A percentile compares a stretch with the other conserved stretches of the same genome.
Evolutionary conservation across 2,888 invertebrate genomes (phyloP).

Genomic region (Diarsia brunnea): DNA sequence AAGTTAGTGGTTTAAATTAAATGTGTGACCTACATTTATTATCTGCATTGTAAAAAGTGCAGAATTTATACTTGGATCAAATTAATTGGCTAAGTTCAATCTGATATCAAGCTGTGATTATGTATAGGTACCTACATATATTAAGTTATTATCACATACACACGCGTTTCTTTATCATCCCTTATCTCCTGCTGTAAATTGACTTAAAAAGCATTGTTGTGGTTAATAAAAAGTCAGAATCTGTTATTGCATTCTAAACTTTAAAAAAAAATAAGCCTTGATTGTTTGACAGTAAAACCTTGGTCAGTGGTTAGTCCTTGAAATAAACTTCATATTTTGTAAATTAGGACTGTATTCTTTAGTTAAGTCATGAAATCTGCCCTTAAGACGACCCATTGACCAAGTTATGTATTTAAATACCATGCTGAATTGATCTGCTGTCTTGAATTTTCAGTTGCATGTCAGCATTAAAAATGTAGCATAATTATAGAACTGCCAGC

Average conservation of each 20-base stretch:
- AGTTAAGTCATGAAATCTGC: neutral
- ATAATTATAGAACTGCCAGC: neutral
- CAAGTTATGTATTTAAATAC: constrained; percentile 18
- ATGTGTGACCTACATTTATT: constrained; percentile 44
- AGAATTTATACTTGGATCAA: constrained; percentile 10
- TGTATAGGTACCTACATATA: neutral
- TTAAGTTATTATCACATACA: constrained; percentile 18
- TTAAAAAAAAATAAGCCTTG: neutral
- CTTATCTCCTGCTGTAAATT: constrained; percentile 14
- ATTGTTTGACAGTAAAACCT: neutral
- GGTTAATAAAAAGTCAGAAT: too few species aligned
- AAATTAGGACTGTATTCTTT: neutral
- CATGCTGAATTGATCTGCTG: neutral
- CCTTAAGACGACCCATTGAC: too few species aligned
- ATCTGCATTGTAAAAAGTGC: constrained; percentile 36
- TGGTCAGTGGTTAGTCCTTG: too few species aligned
- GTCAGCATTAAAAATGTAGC: neutral
- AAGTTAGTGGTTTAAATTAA: constrained; percentile 19
- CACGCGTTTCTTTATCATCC: neutral
- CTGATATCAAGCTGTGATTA: constrained; percentile 20
- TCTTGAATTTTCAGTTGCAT: neutral
- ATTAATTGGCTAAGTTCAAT: constrained; percentile 21
- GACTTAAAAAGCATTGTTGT: neutral
- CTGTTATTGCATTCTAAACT: neutral
- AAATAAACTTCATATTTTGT: neutral